Base-by-base conservation (phyloP, 2,888 invertebrate genomes). In the Melinaea marsaeus region DNA sequence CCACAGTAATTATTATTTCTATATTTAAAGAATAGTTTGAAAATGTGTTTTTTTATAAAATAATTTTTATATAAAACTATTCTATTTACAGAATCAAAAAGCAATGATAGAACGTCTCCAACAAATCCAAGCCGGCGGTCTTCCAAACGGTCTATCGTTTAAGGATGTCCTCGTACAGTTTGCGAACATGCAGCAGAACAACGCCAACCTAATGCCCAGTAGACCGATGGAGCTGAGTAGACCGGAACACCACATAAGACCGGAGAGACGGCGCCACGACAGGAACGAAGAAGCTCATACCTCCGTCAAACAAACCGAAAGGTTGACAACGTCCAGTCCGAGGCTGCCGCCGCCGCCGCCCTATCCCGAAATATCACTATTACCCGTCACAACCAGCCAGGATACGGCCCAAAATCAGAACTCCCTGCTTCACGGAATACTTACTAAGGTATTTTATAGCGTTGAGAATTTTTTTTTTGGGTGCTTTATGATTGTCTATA, bases 81-180 rank as follows among this genome's bases (percentile, higher is more conserved):
- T 37, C 42, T 42, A 3, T 9, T 84, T 84, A 2, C 85, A 90
- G 89, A 90, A 85, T 68, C 90, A 90, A 71, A 90, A 90, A 70
- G 88, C 89, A 1, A 89, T 90, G 86, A 64, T 90, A 6, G 90
- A 90, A 63, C 80, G 90, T 0, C 79, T 90, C 0, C 87, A 89
- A 63, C 88, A 90, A 70, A 90, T 83, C 76, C 92, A 91, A 87
- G 91, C 84, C 0, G 85, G 86, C 5, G 77, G 80, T 13, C 79
- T 90, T 55, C 87, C 91, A 11, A 90, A 90, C 74, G 86, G 91
- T 3, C 73, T 91, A 42, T 90, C 85, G 73, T 95, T 95, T 81
- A 95, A 95, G 75, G 95, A 95, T 74, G 94, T 95, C 37, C 88
- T 95, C 13, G 93, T 95, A 2, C 95, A 95, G 77, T 95, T 95